These are phyloP conservation scores for Drosophila paramelanica DNA, from an alignment of 2,888 invertebrate species.

Conservation along the genomic window DNA sequence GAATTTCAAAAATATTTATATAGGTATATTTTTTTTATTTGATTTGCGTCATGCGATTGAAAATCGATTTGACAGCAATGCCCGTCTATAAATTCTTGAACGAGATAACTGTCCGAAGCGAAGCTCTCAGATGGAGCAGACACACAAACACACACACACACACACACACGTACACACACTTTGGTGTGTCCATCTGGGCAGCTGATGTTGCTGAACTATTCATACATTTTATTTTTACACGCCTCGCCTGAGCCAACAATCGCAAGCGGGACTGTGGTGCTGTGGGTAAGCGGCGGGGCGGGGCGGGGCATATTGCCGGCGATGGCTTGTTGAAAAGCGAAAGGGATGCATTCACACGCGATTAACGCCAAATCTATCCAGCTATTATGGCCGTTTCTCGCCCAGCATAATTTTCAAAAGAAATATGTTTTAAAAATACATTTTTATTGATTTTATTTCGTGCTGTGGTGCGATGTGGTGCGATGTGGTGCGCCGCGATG, in stretches of 20 bases:
- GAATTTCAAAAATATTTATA: slow-evolving; percentile 8
- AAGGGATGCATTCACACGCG: slow-evolving; percentile 68
- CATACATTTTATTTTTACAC: slow-evolving; percentile 47
- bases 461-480: slow-evolving; percentile 20
- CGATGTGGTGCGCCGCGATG: slow-evolving; percentile 33
- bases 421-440: slow-evolving; percentile 61
- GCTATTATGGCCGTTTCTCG: slow-evolving; percentile 19
- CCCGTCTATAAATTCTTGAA: slow-evolving; percentile 30
- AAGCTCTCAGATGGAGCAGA: slow-evolving; percentile 17
- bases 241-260: slow-evolving; percentile 9
- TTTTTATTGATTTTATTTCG: slow-evolving; percentile 58
- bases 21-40: slow-evolving; percentile 4
- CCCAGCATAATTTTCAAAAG: slow-evolving; percentile 35
- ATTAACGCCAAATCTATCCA: slow-evolving; percentile 52
- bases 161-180: background rate
- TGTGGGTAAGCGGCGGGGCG: background rate
- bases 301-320: too few relatives aligned
- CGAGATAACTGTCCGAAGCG: slow-evolving; percentile 21
- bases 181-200: slow-evolving; percentile 39
- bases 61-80: slow-evolving; percentile 48
- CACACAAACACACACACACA: background rate
- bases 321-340: slow-evolving; percentile 20
- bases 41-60: slow-evolving; percentile 54
- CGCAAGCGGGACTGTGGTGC: background rate
- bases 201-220: slow-evolving; percentile 40